These are phyloP conservation scores for Eucidaris tribuloides DNA, from an alignment of 35 echinoderm and acorn worm species.

Conservation along the genomic window DNA sequence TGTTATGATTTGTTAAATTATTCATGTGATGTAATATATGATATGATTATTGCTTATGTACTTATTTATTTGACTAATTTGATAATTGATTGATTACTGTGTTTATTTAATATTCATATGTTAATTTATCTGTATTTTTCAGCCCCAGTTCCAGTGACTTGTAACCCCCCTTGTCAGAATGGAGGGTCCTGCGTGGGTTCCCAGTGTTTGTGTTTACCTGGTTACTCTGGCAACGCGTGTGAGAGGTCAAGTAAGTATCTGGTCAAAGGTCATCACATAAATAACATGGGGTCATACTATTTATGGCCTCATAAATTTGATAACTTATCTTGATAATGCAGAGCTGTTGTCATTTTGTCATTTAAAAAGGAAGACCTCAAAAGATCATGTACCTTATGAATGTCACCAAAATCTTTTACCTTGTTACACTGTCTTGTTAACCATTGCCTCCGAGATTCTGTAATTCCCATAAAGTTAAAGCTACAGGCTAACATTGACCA, in stretches of 20 bases:
- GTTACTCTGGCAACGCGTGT: constrained; percentile 39
- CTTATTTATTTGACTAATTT: background rate
- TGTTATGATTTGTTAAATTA: no score
- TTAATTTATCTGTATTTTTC: background rate
- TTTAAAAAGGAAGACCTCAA: background rate
- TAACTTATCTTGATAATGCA: background rate
- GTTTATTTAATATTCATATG: background rate
- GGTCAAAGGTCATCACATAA: no score
- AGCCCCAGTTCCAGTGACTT: background rate
- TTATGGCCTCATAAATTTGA: background rate
- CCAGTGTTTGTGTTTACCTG: constrained; percentile 43
- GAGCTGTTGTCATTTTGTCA: background rate
- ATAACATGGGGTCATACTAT: background rate
- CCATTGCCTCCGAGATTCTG: no score
- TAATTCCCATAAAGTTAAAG: no score
- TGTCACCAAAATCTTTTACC: background rate
- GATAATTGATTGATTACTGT: background rate
- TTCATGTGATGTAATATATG: no score
- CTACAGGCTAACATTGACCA: no score
- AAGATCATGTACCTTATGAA: background rate
- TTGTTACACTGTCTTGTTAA: background rate
- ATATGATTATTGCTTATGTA: no score
- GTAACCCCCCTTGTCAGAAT: constrained; percentile 71
- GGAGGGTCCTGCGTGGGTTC: constrained; percentile 54
- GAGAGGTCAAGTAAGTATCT: constrained; percentile 49